Evolutionary conservation across 2,113 vertebrate genomes (phyloP).

Genomic region (Syrmaticus mikado): DNA sequence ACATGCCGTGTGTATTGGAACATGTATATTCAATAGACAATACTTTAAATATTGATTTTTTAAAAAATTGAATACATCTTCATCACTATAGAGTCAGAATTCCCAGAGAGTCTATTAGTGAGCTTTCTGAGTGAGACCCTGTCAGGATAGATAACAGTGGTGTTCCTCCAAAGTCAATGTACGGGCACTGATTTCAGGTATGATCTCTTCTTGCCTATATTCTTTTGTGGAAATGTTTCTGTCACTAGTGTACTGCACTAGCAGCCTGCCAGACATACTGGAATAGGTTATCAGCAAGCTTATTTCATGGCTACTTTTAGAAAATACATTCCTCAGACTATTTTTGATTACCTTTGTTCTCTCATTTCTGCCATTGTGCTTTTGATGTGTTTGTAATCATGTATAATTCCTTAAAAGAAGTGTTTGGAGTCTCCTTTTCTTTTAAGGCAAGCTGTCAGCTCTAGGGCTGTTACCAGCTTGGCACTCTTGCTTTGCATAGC

Average conservation of each 20-base stretch:
- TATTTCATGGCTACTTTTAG: constrained; percentile 25
- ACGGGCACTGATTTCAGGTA: constrained; percentile 3
- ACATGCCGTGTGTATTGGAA: accelerated
- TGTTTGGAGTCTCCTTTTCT: background rate
- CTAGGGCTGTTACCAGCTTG: background rate
- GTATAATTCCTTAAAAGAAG: constrained; percentile 53
- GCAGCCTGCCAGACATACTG: background rate
- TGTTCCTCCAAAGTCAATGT: constrained; percentile 11
- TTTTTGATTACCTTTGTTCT: constrained; percentile 51
- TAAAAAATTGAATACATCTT: background rate
- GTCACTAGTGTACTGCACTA: background rate
- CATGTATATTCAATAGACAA: background rate
- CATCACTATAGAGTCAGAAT: background rate
- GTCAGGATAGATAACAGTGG: background rate
- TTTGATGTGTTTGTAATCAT: constrained; percentile 33
- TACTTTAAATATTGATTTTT: background rate
- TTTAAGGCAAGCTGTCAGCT: constrained; percentile 29
- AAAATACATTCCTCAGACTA: background rate
- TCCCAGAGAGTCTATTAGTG: background rate
- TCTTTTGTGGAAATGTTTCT: background rate
- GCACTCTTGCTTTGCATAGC: background rate
- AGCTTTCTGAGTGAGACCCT: background rate
- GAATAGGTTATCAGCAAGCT: background rate
- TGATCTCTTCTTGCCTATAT: constrained; percentile 1
- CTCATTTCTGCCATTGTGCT: background rate